Evolutionary conservation across 92 coral and sea anemone species (phyloP).

Genomic region (Porites evermanni): DNA sequence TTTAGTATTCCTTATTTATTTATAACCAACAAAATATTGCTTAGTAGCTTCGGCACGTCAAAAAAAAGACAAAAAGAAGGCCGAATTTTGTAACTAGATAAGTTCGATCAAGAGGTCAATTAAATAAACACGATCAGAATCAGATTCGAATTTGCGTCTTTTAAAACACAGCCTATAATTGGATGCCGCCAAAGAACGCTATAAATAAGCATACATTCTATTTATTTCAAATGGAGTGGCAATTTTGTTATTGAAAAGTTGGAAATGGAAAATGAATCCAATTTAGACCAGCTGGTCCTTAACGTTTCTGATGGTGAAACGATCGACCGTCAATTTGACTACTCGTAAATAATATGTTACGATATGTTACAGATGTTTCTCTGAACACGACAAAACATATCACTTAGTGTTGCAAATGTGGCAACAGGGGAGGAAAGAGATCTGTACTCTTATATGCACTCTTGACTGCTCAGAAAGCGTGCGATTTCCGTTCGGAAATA

Average conservation of each 20-base stretch:
- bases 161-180: not conserved
- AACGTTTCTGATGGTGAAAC: constrained; percentile 4
- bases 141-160: too few species aligned
- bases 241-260: not conserved
- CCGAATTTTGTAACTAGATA: too few species aligned
- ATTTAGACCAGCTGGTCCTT: not conserved
- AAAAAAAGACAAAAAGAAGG: too few species aligned
- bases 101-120: not conserved
- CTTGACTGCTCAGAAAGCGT: too few species aligned
- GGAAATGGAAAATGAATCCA: not conserved
- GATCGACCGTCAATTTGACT: not conserved
- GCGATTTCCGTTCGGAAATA: not conserved
- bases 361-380: not conserved
- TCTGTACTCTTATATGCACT: not conserved
- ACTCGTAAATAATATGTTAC: not conserved
- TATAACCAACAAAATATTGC: too few species aligned
- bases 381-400: not conserved
- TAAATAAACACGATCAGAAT: not conserved
- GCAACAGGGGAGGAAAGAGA: not conserved
- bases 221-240: not conserved
- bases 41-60: too few species aligned
- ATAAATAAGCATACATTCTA: not conserved
- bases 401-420: not conserved
- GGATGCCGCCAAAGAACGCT: not conserved
- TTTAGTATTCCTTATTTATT: too few species aligned